Evolutionary conservation across 1,140 invertebrate species (phyloP), one percentile per base, ranked within the genome.

Genomic region (Aphelenchoides besseyi): DNA sequence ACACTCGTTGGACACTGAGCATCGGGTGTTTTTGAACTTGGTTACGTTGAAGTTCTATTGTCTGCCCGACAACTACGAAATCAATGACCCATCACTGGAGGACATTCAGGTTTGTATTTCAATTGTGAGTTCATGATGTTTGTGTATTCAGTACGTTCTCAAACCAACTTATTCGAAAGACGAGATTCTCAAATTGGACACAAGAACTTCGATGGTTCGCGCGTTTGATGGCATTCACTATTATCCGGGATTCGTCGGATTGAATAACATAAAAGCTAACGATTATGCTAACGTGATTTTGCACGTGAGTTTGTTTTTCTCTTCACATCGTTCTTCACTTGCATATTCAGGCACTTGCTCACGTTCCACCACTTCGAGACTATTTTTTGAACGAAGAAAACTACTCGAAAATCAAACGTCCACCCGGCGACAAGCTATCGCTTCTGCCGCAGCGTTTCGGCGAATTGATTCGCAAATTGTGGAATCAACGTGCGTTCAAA

Each of bases 221-320:
- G 95, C 97, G 8, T 97, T 96, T 79, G 94, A 98, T 87, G 94
- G 95, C 9, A 94, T 92, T 0, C 90, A 95, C 78, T 99, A 99
- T 85, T 90, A 93, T 75, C 94, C 97, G 28, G 96, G 86, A 2
- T 80, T 87, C 69, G 87, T 89, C 63, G 97, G 97, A 1, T 87
- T 99, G 26, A 99, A 99, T 85, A 99, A 99, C 86, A 98, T 99
- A 73, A 99, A 99, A 87, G 93, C 92, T 1, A 97, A 97, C 88
- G 96, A 99, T 86, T 99, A 98, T 83, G 98, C 95, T 80, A 99
- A 98, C 88, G 96, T 98, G 67, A 91, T 98, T 72, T 87, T 98
- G 57, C 94, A 96, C 88, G 93, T 94, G 85, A 85, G 82, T 74
- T 32, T 32, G 12, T 26, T 63, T 29, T 77, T 32, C 28, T 73